Conservation (phyloP, 2,113 vertebrate genomes). For the Cettia cetti region DNA sequence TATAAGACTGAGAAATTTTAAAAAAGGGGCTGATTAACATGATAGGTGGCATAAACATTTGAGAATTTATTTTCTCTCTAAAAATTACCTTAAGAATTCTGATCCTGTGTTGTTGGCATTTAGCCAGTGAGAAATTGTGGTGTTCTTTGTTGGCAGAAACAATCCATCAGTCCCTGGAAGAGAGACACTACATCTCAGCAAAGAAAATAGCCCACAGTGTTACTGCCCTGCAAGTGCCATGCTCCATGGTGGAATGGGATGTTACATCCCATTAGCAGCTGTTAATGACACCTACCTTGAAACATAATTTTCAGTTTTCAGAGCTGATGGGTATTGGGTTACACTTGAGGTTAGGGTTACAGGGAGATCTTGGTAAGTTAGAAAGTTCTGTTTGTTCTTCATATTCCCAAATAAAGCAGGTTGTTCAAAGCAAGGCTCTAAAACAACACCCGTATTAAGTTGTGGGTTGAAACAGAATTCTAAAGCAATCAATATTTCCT, state of each 20-base stretch:
- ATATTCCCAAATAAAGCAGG: background rate
- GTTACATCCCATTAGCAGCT: background rate
- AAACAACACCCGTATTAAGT: background rate
- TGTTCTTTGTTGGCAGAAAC: background rate
- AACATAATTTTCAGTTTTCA: background rate
- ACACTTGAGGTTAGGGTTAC: background rate
- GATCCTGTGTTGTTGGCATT: background rate
- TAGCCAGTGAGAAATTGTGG: background rate
- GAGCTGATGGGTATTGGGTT: background rate
- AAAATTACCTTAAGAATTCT: background rate
- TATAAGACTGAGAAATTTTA: background rate
- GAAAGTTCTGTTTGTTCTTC: background rate
- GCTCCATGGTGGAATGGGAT: background rate
- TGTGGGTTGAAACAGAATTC: background rate
- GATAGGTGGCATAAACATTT: background rate
- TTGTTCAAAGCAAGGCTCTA: background rate
- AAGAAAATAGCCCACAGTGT: background rate
- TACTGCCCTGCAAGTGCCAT: background rate
- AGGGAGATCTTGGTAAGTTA: background rate
- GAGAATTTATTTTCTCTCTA: background rate
- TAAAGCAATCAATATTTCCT: background rate
- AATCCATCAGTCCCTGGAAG: background rate
- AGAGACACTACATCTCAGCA: background rate
- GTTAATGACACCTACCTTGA: background rate
- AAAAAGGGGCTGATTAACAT: background rate